Evolutionary conservation across 2,797 vertebrate species (phyloP), one percentile per base, ranked within the genome.

Genomic region (Pygocentrus nattereri): DNA sequence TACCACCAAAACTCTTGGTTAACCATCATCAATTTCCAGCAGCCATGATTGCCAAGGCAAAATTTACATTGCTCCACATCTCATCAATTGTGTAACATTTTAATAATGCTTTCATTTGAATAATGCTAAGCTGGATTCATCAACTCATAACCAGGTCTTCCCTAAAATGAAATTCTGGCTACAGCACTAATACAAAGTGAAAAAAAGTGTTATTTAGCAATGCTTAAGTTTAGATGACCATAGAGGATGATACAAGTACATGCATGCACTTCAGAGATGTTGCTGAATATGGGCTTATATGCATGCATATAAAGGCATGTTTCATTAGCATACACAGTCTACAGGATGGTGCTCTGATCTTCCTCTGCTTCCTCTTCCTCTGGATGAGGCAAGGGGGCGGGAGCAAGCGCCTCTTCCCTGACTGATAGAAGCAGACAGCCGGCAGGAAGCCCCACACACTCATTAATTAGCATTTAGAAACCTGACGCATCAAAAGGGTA

Each of bases 401-500:
- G 64, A 94, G 90, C 89, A 93, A 91, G 91, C 92, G 93, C 91
- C 93, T 93, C 62, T 93, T 92, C 90, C 91, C 88, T 92, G 92
- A 93, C 92, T 91, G 93, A 95, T 91, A 87, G 87, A 93, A 91
- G 87, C 91, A 92, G 90, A 89, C 91, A 92, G 88, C 84, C 91
- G 90, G 89, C 93, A 90, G 90, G 90, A 90, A 86, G 87, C 89
- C 88, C 89, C 87, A 91, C 86, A 82, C 89, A 87, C 82, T 90
- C 92, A 92, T 93, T 93, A 92, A 94, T 95, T 93, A 95, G 89
- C 90, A 91, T 91, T 91, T 90, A 88, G 85, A 91, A 93, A 92
- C 80, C 72, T 84, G 86, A 82, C 86, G 89, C 83, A 77, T 77
- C 13, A 68, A 80, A 90, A 84, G 80, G 82, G 85, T 90, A 86